Evolutionary conservation across 2,797 vertebrate species (phyloP), one percentile per base, ranked within the genome.

Genomic region (Lacerta agilis): DNA sequence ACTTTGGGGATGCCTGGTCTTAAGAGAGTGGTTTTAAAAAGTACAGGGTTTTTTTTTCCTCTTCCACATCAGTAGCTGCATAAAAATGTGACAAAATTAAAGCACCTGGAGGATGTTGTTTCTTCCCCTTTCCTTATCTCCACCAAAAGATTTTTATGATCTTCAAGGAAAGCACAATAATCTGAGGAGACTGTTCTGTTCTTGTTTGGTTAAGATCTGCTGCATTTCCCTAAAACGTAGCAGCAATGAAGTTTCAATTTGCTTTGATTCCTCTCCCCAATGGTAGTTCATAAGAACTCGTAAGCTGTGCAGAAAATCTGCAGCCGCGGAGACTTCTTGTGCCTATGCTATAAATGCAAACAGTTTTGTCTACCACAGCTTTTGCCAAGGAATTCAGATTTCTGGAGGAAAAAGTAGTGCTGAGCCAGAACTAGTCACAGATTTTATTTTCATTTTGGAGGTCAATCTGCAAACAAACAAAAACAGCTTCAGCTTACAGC

Each of bases 161-260:
- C 49, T 15, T 55, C 49, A 55, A 55, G 49, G 49, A 55, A 55
- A 55, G 13, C 3, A 55, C 49, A n/a, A 13, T 83, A 94, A 94
- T 45, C 73, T 43, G 88, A 20, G 80, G 23, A 2, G 15, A 55
- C 58, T 69, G 38, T 79, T 49, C 75, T 69, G 8, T 41, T 87
- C 72, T 88, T 73, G 61, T 3, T 3, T 91, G 36, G 45, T 92
- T 89, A 23, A 61, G 75, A 91, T 88, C 67, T 58, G 87, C 86
- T 43, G 71, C 3, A 83, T 69, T 87, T 86, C 75, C n/a, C 38
- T 83, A n/a, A 76, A 92, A 69, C 33, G 43, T 1, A 87, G 85
- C 29, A 17, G 2, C 55, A 87, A 87, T 73, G 75, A 71, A 76
- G 15, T 23, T 23, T 82, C 5, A 45, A 15, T 82, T 85, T 67